Conservation (phyloP, 2,888 invertebrate species). For the Harpagoxenus sublaevis region DNA sequence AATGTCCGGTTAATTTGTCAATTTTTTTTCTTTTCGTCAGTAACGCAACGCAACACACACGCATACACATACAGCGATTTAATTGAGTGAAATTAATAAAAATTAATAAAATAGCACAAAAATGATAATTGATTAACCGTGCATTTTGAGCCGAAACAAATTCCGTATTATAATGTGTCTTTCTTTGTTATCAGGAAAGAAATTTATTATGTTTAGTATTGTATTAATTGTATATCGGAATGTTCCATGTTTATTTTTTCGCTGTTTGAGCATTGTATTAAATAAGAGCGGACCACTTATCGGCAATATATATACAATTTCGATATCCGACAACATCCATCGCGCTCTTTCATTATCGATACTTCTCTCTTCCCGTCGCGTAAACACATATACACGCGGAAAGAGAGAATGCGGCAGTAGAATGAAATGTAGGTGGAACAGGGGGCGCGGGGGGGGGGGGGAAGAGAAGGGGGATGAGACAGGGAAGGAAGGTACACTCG, state of each 20-base stretch:
- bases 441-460: background rate
- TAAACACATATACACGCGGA: background rate
- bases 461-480: background rate
- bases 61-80: background rate
- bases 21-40: slow-evolving; percentile 15
- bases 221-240: too few relatives aligned
- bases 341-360: slow-evolving; percentile 63
- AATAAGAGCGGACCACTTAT: slow-evolving; percentile 19
- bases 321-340: slow-evolving; percentile 51
- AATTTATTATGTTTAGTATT: background rate
- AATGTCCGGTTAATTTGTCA: slow-evolving; percentile 26
- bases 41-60: too few relatives aligned
- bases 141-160: background rate
- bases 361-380: background rate
- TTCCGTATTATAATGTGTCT: too few relatives aligned
- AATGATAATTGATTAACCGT: background rate
- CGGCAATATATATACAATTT: slow-evolving; percentile 37
- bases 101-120: background rate
- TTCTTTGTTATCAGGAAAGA: background rate
- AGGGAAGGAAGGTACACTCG: slow-evolving; percentile 53
- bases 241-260: background rate
- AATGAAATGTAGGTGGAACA: slow-evolving; percentile 25
- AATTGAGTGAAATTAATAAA: background rate
- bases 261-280: background rate
- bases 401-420: slow-evolving; percentile 25